A percentile compares a stretch with the other conserved stretches of the same genome.
These are phyloP conservation scores for Drosophila rellima DNA, from an alignment of 2,888 invertebrate genomes.

Conservation along the genomic window DNA sequence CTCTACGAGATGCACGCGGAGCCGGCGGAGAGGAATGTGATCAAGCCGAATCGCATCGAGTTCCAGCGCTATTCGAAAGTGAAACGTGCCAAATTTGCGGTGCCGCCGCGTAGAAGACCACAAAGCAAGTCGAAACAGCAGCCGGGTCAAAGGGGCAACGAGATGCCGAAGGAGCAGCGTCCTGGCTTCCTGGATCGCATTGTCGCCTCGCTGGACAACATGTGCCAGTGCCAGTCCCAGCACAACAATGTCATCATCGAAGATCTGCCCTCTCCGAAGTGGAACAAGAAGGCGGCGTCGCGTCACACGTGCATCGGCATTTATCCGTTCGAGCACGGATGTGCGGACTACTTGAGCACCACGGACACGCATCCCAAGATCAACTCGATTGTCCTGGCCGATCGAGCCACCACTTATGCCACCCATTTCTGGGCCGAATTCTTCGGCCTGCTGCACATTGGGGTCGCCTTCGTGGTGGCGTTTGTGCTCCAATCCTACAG, in stretches of 20 bases:
- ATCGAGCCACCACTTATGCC: conserved; percentile 88
- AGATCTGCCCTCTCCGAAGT: conserved; percentile 73
- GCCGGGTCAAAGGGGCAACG: not conserved
- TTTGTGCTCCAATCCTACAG: conserved; percentile 88
- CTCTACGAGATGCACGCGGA: conserved; percentile 81
- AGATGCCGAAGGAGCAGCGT: conserved; percentile 12
- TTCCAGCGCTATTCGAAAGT: conserved; percentile 76
- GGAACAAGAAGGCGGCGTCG: conserved; percentile 62
- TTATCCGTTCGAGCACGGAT: conserved; percentile 90
- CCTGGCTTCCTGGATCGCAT: conserved; percentile 63
- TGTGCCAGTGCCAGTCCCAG: conserved; percentile 68
- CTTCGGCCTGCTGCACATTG: conserved; percentile 88
- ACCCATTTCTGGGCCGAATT: conserved; percentile 90
- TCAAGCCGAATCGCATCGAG: conserved; percentile 82
- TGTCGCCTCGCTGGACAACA: conserved; percentile 68
- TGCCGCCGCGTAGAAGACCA: conserved; percentile 39
- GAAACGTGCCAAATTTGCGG: conserved; percentile 33
- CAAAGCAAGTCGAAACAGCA: conserved; percentile 28
- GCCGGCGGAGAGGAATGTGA: conserved; percentile 52
- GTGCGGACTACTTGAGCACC: conserved; percentile 88
- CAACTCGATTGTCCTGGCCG: conserved; percentile 87
- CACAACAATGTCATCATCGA: conserved; percentile 63
- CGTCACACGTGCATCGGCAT: conserved; percentile 86
- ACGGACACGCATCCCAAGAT: conserved; percentile 89
- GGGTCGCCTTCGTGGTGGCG: conserved; percentile 87